Percentiles rank a stretch among this genome's conserved stretches.
These are phyloP conservation scores for Drosophila pseudotakahashii DNA, from an alignment of 2,888 invertebrate genomes.

Conservation along the genomic window DNA sequence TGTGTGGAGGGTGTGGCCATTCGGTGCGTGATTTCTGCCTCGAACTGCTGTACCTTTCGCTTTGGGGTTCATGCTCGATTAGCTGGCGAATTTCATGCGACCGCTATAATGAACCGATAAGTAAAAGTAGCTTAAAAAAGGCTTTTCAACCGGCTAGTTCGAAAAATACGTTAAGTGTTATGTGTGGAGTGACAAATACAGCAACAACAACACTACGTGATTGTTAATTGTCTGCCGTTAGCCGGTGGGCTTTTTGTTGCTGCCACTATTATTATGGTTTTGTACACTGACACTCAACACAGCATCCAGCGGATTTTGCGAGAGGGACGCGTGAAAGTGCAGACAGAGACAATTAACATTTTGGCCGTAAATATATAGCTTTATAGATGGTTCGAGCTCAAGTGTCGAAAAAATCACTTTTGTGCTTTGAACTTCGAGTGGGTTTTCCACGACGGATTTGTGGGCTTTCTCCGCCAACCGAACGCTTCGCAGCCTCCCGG, in stretches of 20 bases:
- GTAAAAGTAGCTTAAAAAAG: slow-evolving; percentile 77
- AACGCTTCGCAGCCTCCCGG: slow-evolving; percentile 11
- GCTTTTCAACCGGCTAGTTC: slow-evolving; percentile 53
- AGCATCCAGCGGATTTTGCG: slow-evolving; percentile 31
- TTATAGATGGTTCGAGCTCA: slow-evolving; percentile 54
- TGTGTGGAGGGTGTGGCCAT: slow-evolving; percentile 49
- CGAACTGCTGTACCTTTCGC: slow-evolving; percentile 61
- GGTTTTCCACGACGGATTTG: slow-evolving; percentile 32
- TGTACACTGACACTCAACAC: slow-evolving; percentile 66
- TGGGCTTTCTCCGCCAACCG: slow-evolving; percentile 33
- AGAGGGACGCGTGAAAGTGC: slow-evolving; percentile 62
- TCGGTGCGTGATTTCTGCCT: slow-evolving; percentile 34
- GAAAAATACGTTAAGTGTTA: slow-evolving; percentile 45
- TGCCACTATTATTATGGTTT: slow-evolving; percentile 35
- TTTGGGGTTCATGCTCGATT: slow-evolving; percentile 74
- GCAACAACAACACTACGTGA: slow-evolving; percentile 26
- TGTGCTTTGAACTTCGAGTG: slow-evolving; percentile 57
- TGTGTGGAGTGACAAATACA: slow-evolving; percentile 35
- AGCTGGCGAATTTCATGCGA: slow-evolving; percentile 64
- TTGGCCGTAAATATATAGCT: slow-evolving; percentile 64
- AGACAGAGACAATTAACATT: slow-evolving; percentile 70
- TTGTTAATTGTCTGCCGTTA: slow-evolving; percentile 68
- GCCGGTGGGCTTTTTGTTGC: slow-evolving; percentile 40
- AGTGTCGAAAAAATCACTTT: slow-evolving; percentile 43
- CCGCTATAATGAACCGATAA: slow-evolving; percentile 76